Conservation (phyloP, 2,113 vertebrate species). For the Probosciger aterrimus region DNA sequence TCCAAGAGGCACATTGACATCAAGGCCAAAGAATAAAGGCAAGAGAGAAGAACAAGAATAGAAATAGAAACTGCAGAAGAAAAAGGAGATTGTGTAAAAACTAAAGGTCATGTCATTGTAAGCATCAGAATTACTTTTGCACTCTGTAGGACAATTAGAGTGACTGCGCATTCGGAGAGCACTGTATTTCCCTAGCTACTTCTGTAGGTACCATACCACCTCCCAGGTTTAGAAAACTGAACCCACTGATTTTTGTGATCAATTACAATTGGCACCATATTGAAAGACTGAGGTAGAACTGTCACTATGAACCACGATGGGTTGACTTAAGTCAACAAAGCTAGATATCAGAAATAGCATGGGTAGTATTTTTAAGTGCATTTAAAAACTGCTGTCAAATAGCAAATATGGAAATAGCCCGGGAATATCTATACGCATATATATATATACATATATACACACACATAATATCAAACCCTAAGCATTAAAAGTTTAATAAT, state of each 20-base stretch:
- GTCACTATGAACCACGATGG: neutral
- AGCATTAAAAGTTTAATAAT: neutral
- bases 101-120: neutral
- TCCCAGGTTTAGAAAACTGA: neutral
- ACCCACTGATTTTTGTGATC: neutral
- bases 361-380: neutral
- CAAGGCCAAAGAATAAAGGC: constrained; percentile 99
- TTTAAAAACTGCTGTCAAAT: neutral
- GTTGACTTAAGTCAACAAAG: neutral
- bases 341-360: neutral
- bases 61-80: constrained; percentile 93
- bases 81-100: constrained; percentile 69
- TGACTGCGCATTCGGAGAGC: neutral
- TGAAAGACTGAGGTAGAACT: neutral
- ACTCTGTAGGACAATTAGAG: neutral
- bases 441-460: neutral
- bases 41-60: constrained; percentile 99
- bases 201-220: neutral
- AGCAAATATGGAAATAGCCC: neutral
- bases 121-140: constrained; percentile 7
- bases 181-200: neutral
- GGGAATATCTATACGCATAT: neutral
- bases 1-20: constrained; percentile 88
- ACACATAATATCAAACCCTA: neutral
- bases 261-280: neutral